Percentiles rank a stretch among this genome's conserved stretches.
Conservation (phyloP, 2,797 vertebrate species). For the Eleutherodactylus coqui region DNA sequence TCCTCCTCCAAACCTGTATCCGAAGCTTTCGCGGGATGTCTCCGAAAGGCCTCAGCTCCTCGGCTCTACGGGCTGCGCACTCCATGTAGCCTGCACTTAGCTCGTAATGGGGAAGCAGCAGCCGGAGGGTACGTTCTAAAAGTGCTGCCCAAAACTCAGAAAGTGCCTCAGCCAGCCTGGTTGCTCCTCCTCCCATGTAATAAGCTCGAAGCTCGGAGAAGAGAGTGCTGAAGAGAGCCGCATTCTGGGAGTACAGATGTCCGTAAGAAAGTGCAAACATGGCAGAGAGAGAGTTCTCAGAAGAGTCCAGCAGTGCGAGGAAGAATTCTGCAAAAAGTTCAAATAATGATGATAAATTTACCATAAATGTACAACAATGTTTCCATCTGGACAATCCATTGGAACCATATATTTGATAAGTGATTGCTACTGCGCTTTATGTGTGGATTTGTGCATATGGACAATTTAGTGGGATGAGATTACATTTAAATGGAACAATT, state of each 20-base stretch:
- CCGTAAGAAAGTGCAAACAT: constrained; percentile 91
- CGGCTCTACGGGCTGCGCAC: constrained; percentile 85
- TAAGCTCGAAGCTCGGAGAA: constrained; percentile 86
- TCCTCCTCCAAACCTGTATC: constrained; percentile 76
- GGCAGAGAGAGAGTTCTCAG: constrained; percentile 87
- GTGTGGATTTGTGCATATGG: too few relatives aligned
- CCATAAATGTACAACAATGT: neutral
- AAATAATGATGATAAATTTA: constrained; percentile 28
- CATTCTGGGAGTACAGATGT: constrained; percentile 85
- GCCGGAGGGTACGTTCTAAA: constrained; percentile 86
- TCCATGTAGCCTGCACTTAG: constrained; percentile 88
- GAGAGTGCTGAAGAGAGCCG: constrained; percentile 84
- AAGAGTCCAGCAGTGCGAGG: constrained; percentile 83
- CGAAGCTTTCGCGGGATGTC: constrained; percentile 86
- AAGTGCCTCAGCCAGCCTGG: constrained; percentile 84
- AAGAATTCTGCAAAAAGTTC: constrained; percentile 79
- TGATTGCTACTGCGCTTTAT: too few relatives aligned
- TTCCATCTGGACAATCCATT: neutral
- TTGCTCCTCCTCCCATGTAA: constrained; percentile 76
- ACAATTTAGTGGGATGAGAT: neutral
- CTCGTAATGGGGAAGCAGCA: constrained; percentile 89
- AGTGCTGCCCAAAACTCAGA: constrained; percentile 88
- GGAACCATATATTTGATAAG: too few relatives aligned
- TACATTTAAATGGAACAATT: neutral
- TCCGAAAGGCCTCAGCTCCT: constrained; percentile 86